Conservation (phyloP, 2,797 vertebrate species). For the Sus cebifrons region DNA sequence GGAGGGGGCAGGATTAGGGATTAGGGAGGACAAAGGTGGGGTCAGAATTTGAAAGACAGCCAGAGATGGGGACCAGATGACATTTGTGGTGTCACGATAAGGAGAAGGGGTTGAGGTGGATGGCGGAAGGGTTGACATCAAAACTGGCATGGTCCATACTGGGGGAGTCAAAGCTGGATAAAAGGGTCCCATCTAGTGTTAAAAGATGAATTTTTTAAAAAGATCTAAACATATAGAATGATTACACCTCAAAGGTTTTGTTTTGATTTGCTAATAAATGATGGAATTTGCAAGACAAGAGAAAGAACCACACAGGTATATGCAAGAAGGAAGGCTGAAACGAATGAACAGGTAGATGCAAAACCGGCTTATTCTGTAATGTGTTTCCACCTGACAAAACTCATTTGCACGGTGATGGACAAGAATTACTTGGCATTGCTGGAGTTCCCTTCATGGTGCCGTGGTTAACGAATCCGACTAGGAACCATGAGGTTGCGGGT, state of each 20-base stretch:
- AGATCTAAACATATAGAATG: neutral
- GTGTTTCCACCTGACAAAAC: neutral
- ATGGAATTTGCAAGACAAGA: neutral
- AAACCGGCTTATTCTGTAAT: neutral
- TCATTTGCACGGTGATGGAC: neutral
- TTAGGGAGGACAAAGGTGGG: slow-evolving; percentile 73
- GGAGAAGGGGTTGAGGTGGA: neutral
- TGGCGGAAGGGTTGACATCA: neutral
- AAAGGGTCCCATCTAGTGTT: neutral
- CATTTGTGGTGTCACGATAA: neutral
- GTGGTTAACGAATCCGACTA: too few relatives aligned
- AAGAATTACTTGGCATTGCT: neutral
- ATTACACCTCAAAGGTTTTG: neutral
- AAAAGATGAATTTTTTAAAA: neutral
- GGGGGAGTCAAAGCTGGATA: neutral
- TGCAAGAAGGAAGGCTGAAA: neutral
- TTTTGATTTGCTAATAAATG: neutral
- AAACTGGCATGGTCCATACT: neutral
- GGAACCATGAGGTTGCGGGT: too few relatives aligned
- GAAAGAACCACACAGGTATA: neutral
- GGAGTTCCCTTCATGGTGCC: too few relatives aligned
- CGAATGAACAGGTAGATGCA: neutral
- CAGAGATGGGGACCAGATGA: slow-evolving; percentile 37
- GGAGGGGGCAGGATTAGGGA: slow-evolving; percentile 76
- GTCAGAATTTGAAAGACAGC: slow-evolving; percentile 69